A percentile compares a stretch with the other conserved stretches of the same genome.
Evolutionary conservation across 2,888 invertebrate genomes (phyloP).

Genomic region (Boloria euphrosyne): DNA sequence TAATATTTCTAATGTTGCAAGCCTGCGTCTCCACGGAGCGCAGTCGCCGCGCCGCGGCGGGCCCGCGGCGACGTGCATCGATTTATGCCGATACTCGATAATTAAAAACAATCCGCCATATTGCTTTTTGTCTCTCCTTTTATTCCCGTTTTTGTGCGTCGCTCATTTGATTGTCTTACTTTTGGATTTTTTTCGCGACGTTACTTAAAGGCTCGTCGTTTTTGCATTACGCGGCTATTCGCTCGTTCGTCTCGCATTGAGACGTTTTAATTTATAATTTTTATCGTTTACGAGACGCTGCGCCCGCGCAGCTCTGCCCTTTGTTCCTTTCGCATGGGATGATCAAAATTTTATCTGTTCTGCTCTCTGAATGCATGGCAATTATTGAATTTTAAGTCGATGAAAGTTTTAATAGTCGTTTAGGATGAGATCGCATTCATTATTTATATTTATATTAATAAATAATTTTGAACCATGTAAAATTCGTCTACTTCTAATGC

Average conservation of each 20-base stretch:
- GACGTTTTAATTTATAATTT: constrained; percentile 79
- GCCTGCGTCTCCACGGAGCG: constrained; percentile 53
- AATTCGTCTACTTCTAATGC: too few species aligned
- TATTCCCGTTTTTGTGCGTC: constrained; percentile 79
- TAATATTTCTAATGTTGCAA: background rate
- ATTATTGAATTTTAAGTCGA: constrained; percentile 24
- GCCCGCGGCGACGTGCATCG: constrained; percentile 79
- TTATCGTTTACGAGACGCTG: constrained; percentile 44
- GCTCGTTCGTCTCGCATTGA: constrained; percentile 61
- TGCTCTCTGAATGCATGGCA: constrained; percentile 20
- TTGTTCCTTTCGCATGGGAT: constrained; percentile 25
- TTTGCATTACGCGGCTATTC: constrained; percentile 67
- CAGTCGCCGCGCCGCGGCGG: constrained; percentile 57
- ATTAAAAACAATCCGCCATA: constrained; percentile 83
- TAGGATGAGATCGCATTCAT: constrained; percentile 9
- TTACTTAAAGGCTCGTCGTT: constrained; percentile 60
- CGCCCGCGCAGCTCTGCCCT: constrained; percentile 38
- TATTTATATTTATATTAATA: background rate
- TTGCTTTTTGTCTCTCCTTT: constrained; percentile 76
- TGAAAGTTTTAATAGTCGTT: constrained; percentile 19
- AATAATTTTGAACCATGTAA: too few species aligned
- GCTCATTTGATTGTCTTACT: constrained; percentile 80
- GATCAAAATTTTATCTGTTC: constrained; percentile 28
- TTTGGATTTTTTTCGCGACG: constrained; percentile 57
- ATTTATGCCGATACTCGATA: constrained; percentile 83